Conservation (phyloP, 2,888 invertebrate genomes). For the Phrixothrix hirtus region DNA sequence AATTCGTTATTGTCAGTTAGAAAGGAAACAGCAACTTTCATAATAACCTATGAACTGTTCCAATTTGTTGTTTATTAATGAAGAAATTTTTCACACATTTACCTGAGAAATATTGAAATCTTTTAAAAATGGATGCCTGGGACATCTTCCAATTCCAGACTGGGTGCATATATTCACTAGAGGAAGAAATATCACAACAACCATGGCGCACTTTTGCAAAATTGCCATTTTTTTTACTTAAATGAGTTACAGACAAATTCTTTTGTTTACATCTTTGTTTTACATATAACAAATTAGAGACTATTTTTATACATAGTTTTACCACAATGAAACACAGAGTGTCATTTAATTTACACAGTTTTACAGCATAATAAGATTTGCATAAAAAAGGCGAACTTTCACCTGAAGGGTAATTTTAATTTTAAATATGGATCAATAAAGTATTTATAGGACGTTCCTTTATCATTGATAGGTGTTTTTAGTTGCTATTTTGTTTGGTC, state of each 20-base stretch:
- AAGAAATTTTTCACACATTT: constrained; percentile 48
- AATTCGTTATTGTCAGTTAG: constrained; percentile 26
- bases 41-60: constrained; percentile 4
- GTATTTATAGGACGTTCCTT: background rate
- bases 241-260: constrained; percentile 1
- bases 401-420: constrained; percentile 18
- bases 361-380: constrained; percentile 15
- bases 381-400: constrained; percentile 30
- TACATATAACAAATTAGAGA: background rate
- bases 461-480: no score
- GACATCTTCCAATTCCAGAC: constrained; percentile 68
- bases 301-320: constrained; percentile 6
- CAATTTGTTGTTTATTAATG: no score
- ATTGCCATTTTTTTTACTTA: constrained; percentile 22
- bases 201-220: constrained; percentile 27
- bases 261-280: constrained; percentile 21
- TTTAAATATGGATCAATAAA: constrained; percentile 26
- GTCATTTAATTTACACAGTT: constrained; percentile 10
- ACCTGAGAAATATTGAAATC: constrained; percentile 69
- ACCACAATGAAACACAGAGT: constrained; percentile 8
- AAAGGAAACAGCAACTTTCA: background rate
- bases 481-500: no score
- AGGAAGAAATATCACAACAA: constrained; percentile 30
- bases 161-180: constrained; percentile 42
- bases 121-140: constrained; percentile 67